Conservation (phyloP, 2,888 invertebrate genomes). For the Venusia cambrica region DNA sequence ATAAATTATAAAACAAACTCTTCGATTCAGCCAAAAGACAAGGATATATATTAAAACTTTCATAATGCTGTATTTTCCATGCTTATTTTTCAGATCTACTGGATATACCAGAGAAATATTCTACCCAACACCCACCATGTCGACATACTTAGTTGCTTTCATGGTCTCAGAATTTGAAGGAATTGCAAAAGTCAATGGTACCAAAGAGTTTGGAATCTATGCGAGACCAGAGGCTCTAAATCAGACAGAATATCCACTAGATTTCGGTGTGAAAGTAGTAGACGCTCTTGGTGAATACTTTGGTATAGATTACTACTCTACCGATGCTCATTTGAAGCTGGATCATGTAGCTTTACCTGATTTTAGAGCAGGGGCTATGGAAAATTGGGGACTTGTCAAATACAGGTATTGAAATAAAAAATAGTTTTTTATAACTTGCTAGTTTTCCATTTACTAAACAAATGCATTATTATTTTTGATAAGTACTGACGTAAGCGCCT, state of each 20-base stretch:
- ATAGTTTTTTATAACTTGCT: conserved; percentile 2
- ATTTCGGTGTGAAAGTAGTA: conserved; percentile 80
- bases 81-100: conserved; percentile 49
- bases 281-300: conserved; percentile 80
- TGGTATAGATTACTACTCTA: conserved; percentile 70
- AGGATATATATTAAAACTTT: background rate
- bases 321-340: conserved; percentile 84
- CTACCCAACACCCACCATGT: conserved; percentile 84
- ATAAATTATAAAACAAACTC: too few relatives aligned
- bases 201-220: conserved; percentile 81
- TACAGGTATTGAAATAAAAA: conserved; percentile 79
- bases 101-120: conserved; percentile 85
- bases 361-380: conserved; percentile 93
- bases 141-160: conserved; percentile 92
- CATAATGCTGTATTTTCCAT: background rate
- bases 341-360: conserved; percentile 93
- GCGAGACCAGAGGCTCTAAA: conserved; percentile 85
- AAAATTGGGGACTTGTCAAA: conserved; percentile 94
- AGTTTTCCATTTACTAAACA: too few relatives aligned
- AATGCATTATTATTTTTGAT: too few relatives aligned
- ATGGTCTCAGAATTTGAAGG: conserved; percentile 87
- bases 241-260: conserved; percentile 84
- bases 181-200: conserved; percentile 38
- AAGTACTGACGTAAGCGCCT: too few relatives aligned
- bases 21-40: too few relatives aligned